Percentiles rank a stretch among this genome's conserved stretches.
phyloP scores from a whole-genome alignment of 2,888 invertebrate genomes.

The Drosophila niveifrons region DNA sequence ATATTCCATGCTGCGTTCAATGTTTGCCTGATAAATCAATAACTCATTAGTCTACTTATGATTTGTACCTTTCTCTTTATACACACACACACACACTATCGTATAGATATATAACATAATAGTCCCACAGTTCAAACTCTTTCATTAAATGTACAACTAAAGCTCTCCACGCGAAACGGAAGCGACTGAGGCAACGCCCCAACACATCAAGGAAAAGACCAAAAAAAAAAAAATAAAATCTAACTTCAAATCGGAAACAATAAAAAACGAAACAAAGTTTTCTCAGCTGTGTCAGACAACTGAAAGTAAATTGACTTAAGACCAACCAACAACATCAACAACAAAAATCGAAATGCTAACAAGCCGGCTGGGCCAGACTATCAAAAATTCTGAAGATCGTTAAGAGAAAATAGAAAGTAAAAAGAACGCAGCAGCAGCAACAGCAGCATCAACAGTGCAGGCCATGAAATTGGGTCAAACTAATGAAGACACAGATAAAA shows the following conservation, averaged over 20 bases:
- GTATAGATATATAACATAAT: slow-evolving; percentile 1
- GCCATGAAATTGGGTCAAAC: slow-evolving; percentile 69
- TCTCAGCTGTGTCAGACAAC: slow-evolving; percentile 43
- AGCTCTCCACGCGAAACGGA: slow-evolving; percentile 51
- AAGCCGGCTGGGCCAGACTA: slow-evolving; percentile 30
- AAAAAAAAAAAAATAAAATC: slow-evolving; percentile 32
- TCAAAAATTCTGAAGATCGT: slow-evolving; percentile 62
- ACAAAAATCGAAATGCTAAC: slow-evolving; percentile 49
- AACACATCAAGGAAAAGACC: slow-evolving; percentile 28
- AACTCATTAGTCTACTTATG: slow-evolving; percentile 21
- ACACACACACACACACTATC: background rate
- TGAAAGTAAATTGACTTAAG: slow-evolving; percentile 69
- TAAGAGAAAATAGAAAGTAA: slow-evolving; percentile 76
- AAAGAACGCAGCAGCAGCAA: slow-evolving; percentile 50
- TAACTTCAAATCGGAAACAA: slow-evolving; percentile 49
- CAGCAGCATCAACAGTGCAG: background rate
- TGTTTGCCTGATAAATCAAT: slow-evolving; percentile 11
- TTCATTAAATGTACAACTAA: slow-evolving; percentile 13
- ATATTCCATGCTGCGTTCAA: background rate
- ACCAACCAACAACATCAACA: slow-evolving; percentile 22
- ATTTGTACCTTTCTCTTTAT: slow-evolving; percentile 28
- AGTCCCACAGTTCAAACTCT: background rate
- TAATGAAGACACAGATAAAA: slow-evolving; percentile 74
- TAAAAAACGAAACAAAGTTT: slow-evolving; percentile 29
- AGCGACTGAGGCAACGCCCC: slow-evolving; percentile 52